A percentile compares a stretch with the other conserved stretches of the same genome.
These are phyloP conservation scores for Tenthredo scrophulariae DNA, from an alignment of 2,888 invertebrate species.

Conservation along the genomic window DNA sequence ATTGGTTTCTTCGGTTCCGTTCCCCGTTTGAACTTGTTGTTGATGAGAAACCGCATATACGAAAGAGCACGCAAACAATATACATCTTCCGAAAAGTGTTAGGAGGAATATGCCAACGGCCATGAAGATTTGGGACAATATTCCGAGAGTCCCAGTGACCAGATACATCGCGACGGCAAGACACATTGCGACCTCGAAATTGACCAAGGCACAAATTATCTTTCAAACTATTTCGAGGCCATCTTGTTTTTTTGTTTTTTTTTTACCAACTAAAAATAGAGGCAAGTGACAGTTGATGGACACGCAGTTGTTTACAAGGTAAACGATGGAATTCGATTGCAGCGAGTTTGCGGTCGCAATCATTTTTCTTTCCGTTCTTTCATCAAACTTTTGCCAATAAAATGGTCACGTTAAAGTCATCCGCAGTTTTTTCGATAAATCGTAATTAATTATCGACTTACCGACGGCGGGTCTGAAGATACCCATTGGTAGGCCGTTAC, in stretches of 20 bases:
- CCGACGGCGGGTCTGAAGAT: conserved; percentile 91
- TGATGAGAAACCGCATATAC: conserved; percentile 60
- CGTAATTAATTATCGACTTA: conserved; percentile 70
- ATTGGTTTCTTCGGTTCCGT: conserved; percentile 54
- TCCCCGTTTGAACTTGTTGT: not conserved
- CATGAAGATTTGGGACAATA: conserved; percentile 61
- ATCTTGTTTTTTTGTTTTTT: not conserved
- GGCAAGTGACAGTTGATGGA: conserved; percentile 11
- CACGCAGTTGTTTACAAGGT: conserved; percentile 3
- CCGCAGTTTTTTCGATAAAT: not conserved
- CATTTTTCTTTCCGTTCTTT: not conserved
- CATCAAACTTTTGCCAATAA: too few species aligned
- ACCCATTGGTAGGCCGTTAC: conserved; percentile 84
- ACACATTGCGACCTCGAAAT: conserved; percentile 61
- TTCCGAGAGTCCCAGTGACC: conserved; percentile 62
- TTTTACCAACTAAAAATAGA: not conserved
- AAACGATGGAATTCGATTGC: not conserved
- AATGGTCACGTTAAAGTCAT: not conserved
- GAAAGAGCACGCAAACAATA: conserved; percentile 62
- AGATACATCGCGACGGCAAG: conserved; percentile 66
- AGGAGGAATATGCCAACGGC: conserved; percentile 62
- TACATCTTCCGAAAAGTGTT: conserved; percentile 60
- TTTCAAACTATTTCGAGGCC: not conserved
- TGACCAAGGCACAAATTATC: not conserved
- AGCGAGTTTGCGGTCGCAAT: not conserved